These are phyloP conservation scores for Oceanodroma tethys DNA, from an alignment of 2,113 vertebrate species.

Conservation along the genomic window DNA sequence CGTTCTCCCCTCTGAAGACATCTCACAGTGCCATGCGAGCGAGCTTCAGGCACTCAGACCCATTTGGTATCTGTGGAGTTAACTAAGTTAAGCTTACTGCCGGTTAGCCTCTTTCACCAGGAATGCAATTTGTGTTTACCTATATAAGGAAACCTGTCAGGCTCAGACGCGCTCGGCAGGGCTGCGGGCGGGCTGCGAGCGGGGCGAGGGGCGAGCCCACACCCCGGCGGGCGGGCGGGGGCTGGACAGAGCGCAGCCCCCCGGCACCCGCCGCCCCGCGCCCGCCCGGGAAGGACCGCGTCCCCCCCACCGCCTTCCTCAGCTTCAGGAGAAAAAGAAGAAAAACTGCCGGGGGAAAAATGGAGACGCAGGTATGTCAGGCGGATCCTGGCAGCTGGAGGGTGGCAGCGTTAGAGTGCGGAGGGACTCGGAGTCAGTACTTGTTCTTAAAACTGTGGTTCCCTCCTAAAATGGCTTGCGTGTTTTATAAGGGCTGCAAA, in stretches of 20 bases:
- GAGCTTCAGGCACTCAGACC: background rate
- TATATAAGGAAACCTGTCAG: slow-evolving; percentile 82
- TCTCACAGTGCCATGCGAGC: background rate
- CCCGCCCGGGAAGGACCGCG: background rate
- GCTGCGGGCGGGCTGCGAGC: slow-evolving; percentile 17
- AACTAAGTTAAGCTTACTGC: slow-evolving; percentile 56
- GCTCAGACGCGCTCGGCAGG: slow-evolving; percentile 33
- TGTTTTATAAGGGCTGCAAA: background rate
- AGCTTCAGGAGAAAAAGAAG: background rate
- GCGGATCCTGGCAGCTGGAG: background rate
- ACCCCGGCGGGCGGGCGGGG: slow-evolving; percentile 33
- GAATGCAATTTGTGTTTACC: slow-evolving; percentile 76
- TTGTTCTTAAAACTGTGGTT: background rate
- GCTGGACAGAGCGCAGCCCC: slow-evolving; percentile 60
- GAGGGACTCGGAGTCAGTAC: background rate
- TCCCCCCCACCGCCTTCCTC: background rate
- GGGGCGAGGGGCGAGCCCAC: slow-evolving; percentile 48
- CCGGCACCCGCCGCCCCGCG: background rate
- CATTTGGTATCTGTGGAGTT: slow-evolving; percentile 66
- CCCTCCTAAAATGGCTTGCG: background rate
- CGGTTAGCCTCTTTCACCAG: slow-evolving; percentile 61
- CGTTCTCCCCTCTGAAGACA: background rate
- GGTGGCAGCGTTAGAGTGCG: background rate
- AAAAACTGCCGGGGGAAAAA: background rate
- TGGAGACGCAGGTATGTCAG: slow-evolving; percentile 73